Evolutionary conservation across 2,113 vertebrate species (phyloP).

Genomic region (Sclerurus mexicanus): DNA sequence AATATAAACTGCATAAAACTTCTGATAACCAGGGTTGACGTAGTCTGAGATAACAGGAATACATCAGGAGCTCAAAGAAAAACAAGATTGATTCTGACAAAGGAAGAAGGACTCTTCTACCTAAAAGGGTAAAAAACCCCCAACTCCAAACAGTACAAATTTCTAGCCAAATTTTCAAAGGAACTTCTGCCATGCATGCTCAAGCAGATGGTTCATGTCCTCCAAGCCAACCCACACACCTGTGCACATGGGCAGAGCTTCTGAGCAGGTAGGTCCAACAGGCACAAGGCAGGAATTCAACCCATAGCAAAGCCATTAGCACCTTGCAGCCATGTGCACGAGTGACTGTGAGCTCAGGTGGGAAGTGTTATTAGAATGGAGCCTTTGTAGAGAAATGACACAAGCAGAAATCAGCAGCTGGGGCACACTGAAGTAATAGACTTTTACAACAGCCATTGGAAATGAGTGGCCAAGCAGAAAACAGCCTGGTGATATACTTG

Average conservation of each 20-base stretch:
- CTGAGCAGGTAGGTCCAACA: background rate
- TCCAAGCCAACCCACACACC: background rate
- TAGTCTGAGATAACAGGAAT: background rate
- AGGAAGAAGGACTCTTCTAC: background rate
- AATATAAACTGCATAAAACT: background rate
- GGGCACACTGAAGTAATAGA: background rate
- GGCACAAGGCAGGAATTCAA: background rate
- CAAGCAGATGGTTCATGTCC: background rate
- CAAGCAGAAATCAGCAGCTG: background rate
- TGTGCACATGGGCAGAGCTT: background rate
- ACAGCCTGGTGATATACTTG: background rate
- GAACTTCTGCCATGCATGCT: constrained; percentile 54
- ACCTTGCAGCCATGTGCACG: background rate
- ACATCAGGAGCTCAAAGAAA: background rate
- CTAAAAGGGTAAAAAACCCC: background rate
- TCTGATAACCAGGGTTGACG: background rate
- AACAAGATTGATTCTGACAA: background rate
- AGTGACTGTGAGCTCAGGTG: background rate
- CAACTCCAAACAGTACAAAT: background rate
- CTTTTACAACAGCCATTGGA: background rate
- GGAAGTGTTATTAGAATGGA: background rate
- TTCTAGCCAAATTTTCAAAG: background rate
- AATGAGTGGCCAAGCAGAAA: constrained; percentile 40
- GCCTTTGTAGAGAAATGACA: background rate
- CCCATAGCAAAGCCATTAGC: constrained; percentile 26